Base-by-base conservation (phyloP, 2,888 invertebrate species). In the Hipparchia semele region DNA sequence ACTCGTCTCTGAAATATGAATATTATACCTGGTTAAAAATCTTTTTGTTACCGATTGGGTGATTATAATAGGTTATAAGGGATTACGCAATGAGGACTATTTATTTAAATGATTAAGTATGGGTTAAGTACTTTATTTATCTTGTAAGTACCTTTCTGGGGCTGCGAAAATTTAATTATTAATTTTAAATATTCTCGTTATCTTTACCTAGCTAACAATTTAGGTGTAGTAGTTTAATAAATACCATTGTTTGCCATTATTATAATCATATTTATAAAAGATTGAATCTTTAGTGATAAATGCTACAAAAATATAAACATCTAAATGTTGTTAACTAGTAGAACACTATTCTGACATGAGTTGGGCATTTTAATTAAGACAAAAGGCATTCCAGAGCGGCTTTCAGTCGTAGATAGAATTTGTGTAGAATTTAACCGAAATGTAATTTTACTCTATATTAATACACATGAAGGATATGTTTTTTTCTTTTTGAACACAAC, bases 371-470 rank as follows among this genome's bases (percentile, higher is more conserved):
- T 54, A 60, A 53, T 39, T 69, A 69, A 69, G 45, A 39, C n/a
- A 53, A 53, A 69, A 53, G 53, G 54, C 69, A 69, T 69, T 69
- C 69, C 69, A 69, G 6, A 54, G 69, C 69, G 69, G 39, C 53
- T 69, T 33, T 54, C 12, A n/a, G 45, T 54, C 49, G 60, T 61
- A 54, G 8, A 69, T 61, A 54, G 6, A 69, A 69, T 6, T 60
- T 58, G 58, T 33, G 45, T 67, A 67, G 67, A 33, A 10, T 51
- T 51, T 51, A 23, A 23, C 49, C 8, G 45, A 65, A 53, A 23
- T 33, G 33, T 39, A 39, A 39, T 23, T 23, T 23, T 4, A 39
- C 39, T 39, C 39, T 39, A 5, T 39, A 39, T 39, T 2, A 39
- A 39, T 39, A 39, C 39, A 39, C 2, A 39, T 39, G 39, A 39